Evolutionary conservation across 2,888 invertebrate species (phyloP), one percentile per base, ranked within the genome.

Genomic region (Dascillus cervinus): DNA sequence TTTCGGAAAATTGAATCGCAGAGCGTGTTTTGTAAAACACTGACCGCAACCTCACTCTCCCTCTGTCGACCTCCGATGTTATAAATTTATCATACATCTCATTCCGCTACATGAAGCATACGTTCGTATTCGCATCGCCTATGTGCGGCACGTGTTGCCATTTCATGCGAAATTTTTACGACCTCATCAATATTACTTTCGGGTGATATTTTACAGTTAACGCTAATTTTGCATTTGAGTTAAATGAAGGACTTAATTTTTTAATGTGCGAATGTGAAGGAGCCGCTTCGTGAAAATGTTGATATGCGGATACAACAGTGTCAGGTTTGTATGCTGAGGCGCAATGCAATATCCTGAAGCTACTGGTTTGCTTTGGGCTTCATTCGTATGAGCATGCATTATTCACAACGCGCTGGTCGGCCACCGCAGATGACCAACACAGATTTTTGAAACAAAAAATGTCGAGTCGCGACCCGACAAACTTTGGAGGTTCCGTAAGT

Each of bases 71-170:
- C 50, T 44, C 37, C 42, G 22, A 42, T 41, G 48, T 52, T 52
- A 53, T 53, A 54, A 55, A 57, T 57, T 56, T 55, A 55, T 55
- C 53, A 54, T 52, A 52, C 53, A 52, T 54, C 53, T 54, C 52
- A 57, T 57, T 57, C 57, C 55, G 50, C 52, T 55, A 56, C 55
- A 56, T 55, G 53, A 52, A 57, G 46, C 55, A 50, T 8, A 35
- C n/a, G 39, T 39, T 27, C 43, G 26, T 40, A 37, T 39, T 37
- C 40, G 25, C 39, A 41, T 45, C 38, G 17, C 22, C 32, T 29
- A 36, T 24, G 31, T 26, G 45, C 47, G 43, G 44, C 42, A 39
- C 38, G 36, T 32, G 34, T 26, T 17, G 17, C 17, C 4, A 8
- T 17, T 17, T 17, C 17, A 17, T 17, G 8, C 17, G n/a, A n/a